Evolutionary conservation across 2,888 invertebrate genomes (phyloP).

Genomic region (Xanthorhoe spadicearia): DNA sequence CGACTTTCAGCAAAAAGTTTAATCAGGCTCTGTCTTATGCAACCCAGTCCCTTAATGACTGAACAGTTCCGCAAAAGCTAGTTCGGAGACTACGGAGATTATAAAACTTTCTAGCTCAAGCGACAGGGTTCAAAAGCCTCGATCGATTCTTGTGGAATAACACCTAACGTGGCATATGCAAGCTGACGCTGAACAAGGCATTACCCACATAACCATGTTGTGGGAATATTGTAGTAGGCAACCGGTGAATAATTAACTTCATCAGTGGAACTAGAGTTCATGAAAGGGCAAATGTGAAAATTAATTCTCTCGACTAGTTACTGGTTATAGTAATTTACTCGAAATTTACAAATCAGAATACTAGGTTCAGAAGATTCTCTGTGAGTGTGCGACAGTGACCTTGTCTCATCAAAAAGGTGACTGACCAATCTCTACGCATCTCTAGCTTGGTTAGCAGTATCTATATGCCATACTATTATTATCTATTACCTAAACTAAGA

Average conservation of each 20-base stretch:
- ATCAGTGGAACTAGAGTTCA: constrained; percentile 17
- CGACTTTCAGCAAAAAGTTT: constrained; percentile 30
- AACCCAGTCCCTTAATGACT: constrained; percentile 24
- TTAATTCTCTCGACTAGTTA: not conserved
- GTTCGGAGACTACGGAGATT: constrained; percentile 13
- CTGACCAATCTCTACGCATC: not conserved
- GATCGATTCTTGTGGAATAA: constrained; percentile 29
- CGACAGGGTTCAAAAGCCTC: constrained; percentile 26
- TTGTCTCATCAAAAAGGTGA: not conserved
- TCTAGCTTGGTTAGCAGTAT: not conserved
- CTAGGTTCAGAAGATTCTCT: not conserved
- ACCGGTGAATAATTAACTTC: constrained; percentile 25
- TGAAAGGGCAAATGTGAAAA: constrained; percentile 10
- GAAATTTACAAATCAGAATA: not conserved
- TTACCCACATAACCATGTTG: constrained; percentile 2
- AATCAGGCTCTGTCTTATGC: constrained; percentile 19
- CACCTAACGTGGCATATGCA: constrained; percentile 21
- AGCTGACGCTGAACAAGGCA: constrained; percentile 8
- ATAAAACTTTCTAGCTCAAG: constrained; percentile 24
- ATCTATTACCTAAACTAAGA: too few relatives aligned
- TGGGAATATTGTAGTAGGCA: constrained; percentile 23
- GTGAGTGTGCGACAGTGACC: not conserved
- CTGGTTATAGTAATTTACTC: not conserved
- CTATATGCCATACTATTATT: too few relatives aligned
- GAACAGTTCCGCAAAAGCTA: not conserved